Conservation (phyloP, 2,113 vertebrate genomes). For the Peromyscus maniculatus region DNA sequence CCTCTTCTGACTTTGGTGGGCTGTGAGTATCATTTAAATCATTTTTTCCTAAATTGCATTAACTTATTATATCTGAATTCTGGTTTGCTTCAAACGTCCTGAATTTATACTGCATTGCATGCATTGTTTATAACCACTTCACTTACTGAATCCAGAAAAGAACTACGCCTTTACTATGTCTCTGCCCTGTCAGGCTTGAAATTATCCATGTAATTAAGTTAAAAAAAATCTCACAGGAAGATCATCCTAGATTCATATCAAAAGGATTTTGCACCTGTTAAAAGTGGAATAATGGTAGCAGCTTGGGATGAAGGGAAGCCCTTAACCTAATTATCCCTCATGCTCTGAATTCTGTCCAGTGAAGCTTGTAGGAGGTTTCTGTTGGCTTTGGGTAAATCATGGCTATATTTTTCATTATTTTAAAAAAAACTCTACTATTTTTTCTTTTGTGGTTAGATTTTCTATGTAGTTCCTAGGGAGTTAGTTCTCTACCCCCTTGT, state of each 20-base stretch:
- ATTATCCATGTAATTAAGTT: slow-evolving; percentile 29
- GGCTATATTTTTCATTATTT: slow-evolving; percentile 40
- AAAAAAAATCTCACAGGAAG: not conserved
- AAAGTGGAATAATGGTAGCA: not conserved
- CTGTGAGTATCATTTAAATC: slow-evolving; percentile 20
- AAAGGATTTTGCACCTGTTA: not conserved
- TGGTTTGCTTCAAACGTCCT: slow-evolving; percentile 37
- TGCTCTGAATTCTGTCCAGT: not conserved
- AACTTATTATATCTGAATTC: slow-evolving; percentile 46
- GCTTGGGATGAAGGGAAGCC: not conserved
- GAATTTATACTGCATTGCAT: slow-evolving; percentile 16
- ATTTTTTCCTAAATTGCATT: not conserved
- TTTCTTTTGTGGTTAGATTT: not conserved
- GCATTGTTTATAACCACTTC: not conserved
- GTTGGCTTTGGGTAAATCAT: not conserved
- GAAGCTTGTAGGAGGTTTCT: not conserved
- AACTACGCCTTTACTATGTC: not conserved
- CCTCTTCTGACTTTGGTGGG: not conserved
- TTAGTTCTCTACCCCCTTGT: slow-evolving; percentile 25
- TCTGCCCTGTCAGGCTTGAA: slow-evolving; percentile 27
- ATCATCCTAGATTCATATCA: not conserved
- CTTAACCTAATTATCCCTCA: not conserved
- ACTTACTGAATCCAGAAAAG: slow-evolving; percentile 29
- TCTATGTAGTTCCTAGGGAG: slow-evolving; percentile 17
- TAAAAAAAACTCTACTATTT: not conserved